Conservation (phyloP, 2,797 vertebrate genomes). For the Bucorvus abyssinicus region DNA sequence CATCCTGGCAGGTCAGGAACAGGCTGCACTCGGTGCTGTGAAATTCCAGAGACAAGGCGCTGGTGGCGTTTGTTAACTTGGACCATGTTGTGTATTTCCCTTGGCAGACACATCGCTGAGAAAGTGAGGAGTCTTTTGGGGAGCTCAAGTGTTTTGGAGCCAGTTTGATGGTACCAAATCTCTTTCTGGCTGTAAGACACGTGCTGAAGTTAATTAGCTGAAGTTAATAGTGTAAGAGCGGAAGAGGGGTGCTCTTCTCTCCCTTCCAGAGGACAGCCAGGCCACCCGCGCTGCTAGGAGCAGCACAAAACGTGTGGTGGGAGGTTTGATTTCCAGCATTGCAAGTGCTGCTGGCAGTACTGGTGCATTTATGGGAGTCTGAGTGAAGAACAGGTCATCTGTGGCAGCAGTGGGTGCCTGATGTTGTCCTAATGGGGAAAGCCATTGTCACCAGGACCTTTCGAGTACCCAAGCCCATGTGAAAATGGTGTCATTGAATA, state of each 20-base stretch:
- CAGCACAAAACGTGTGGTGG: neutral
- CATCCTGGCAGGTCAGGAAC: neutral
- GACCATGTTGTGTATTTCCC: accelerated
- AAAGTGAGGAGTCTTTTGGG: neutral
- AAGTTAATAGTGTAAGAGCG: neutral
- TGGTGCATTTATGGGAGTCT: accelerated
- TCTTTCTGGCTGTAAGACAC: neutral
- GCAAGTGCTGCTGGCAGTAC: neutral
- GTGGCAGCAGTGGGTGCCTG: accelerated
- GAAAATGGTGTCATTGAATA: no score
- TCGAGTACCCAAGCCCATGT: neutral
- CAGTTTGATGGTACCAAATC: neutral
- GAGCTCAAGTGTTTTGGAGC: neutral
- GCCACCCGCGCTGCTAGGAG: neutral
- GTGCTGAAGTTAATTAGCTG: neutral
- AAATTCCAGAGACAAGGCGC: neutral
- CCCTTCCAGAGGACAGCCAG: no score
- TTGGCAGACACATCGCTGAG: neutral
- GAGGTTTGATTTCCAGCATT: neutral
- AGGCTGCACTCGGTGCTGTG: neutral
- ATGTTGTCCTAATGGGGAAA: accelerated
- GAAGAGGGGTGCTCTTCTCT: neutral
- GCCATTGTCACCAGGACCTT: neutral
- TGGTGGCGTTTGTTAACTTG: neutral
- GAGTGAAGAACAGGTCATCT: neutral